Base-by-base conservation (phyloP, 2,888 invertebrate species). In the Conchocele bisecta region DNA sequence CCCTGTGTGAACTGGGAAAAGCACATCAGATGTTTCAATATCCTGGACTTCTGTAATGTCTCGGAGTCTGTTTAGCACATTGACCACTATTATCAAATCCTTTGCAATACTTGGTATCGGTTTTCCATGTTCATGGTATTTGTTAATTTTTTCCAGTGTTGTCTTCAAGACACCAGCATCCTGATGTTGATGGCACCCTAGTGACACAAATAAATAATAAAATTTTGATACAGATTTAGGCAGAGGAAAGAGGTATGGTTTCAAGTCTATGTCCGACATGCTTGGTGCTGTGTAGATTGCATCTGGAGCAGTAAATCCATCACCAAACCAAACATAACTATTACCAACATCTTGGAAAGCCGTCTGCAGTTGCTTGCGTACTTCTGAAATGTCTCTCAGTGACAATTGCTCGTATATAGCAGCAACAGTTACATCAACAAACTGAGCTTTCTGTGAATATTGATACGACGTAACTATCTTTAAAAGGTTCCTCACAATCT, bases 201-300 rank as follows among this genome's bases (percentile, higher is more conserved):
- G 17, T 2, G 6, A 17, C 39, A 37, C 20, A 35, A 72, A 77
- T 3, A 82, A 59, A 0, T 31, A 6, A 22, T 48, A n/a, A 24
- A 75, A 41, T 2, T 26, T 20, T 1, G 17, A 20, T 31, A 82
- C 67, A 44, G 77, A 77, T 15, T 15, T 9, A 9, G 77, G 77
- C 37, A 82, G 44, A 28, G 13, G 33, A 37, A 59, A 61, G 26
- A 77, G 46, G 53, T 75, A 77, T 39, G 77, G 82, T n/a, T 50
- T 26, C 17, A 82, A 41, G 39, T 60, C 42, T 22, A 75, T 41
- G 50, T 75, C 69, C 3, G n/a, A n/a, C n/a, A n/a, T n/a, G n/a
- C n/a, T n/a, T n/a, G n/a, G n/a, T n/a, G n/a, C n/a, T n/a, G n/a
- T n/a, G n/a, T n/a, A n/a, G n/a, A n/a, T n/a, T n/a, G n/a, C n/a